phyloP scores from a whole-genome alignment of 1,140 invertebrate genomes.

The Coptotermes formosanus region DNA sequence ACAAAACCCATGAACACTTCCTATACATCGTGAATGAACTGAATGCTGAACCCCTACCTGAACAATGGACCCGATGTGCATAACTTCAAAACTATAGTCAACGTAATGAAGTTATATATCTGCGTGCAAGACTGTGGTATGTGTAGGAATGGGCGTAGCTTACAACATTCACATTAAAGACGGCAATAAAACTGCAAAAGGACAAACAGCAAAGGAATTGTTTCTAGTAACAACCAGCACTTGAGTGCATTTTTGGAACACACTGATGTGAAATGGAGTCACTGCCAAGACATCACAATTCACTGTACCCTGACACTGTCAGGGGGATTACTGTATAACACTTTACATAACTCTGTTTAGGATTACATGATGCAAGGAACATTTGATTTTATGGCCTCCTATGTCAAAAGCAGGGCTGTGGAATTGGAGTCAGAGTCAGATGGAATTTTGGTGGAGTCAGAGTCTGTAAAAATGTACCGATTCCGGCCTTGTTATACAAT shows the following conservation, averaged over 20 bases:
- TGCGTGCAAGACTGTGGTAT: not conserved
- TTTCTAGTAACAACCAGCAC: not conserved
- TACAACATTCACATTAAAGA: not conserved
- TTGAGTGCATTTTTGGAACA: not conserved
- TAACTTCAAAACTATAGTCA: not conserved
- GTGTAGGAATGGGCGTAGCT: not conserved
- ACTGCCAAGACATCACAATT: not conserved
- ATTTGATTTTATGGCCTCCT: too few species aligned
- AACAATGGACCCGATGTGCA: not conserved
- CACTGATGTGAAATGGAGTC: not conserved
- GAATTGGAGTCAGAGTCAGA: too few species aligned
- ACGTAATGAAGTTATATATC: not conserved
- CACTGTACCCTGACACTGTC: not conserved
- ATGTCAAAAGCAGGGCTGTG: too few species aligned
- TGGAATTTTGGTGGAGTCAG: too few species aligned
- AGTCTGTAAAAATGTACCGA: too few species aligned
- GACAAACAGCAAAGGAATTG: not conserved
- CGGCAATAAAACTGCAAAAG: not conserved
- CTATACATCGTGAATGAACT: not conserved
- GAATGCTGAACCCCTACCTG: not conserved
- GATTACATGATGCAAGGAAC: too few species aligned
- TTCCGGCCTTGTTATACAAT: too few species aligned
- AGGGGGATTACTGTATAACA: not conserved
- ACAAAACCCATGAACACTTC: not conserved
- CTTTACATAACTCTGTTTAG: not conserved